These are phyloP conservation scores for Ceratotherium simum DNA, from an alignment of 2,113 vertebrate genomes.

Conservation along the genomic window DNA sequence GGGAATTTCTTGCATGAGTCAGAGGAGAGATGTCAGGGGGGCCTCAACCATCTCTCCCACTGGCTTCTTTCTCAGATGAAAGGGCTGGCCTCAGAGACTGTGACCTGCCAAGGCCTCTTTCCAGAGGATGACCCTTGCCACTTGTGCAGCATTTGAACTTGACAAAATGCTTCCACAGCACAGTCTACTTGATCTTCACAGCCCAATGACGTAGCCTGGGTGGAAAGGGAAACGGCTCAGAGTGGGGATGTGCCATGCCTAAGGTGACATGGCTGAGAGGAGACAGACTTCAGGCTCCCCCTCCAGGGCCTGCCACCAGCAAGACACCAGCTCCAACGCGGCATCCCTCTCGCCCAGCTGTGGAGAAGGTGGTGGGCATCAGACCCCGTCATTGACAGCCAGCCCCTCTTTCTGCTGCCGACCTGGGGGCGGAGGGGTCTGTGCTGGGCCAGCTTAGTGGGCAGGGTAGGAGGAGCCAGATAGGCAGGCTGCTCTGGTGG, in stretches of 20 bases:
- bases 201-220: fast-evolving
- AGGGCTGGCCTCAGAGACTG: background rate
- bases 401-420: background rate
- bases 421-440: fast-evolving
- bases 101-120: background rate
- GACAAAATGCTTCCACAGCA: background rate
- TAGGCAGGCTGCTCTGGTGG: too few species aligned
- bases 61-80: fast-evolving
- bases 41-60: fast-evolving
- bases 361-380: background rate
- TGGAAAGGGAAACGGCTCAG: fast-evolving
- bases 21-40: fast-evolving
- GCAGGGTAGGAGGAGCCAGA: background rate
- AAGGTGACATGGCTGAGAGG: too few species aligned
- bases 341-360: background rate
- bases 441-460: background rate
- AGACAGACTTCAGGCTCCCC: background rate
- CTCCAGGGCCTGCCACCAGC: too few species aligned
- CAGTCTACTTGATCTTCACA: fast-evolving
- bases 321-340: background rate
- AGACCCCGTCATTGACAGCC: background rate
- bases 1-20: background rate
- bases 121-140: background rate
- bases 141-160: background rate
- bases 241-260: fast-evolving